Base-by-base conservation (phyloP, 2,888 invertebrate genomes). In the Drosophila yooni region DNA sequence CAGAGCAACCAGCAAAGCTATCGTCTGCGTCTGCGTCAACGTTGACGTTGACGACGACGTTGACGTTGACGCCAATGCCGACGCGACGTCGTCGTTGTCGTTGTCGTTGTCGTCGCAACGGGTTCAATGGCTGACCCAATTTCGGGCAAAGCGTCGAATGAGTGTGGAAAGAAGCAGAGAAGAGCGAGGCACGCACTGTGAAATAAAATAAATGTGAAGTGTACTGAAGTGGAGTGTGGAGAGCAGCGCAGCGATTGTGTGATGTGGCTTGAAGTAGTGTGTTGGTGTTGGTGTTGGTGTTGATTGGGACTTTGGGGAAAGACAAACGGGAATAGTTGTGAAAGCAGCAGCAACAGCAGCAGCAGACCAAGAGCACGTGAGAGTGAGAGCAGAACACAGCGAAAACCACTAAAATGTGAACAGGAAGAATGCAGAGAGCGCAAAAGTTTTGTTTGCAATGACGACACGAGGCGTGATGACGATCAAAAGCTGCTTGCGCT, bases 121-220 rank as follows among this genome's bases (percentile, higher is more conserved):
- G 92, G 91, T 92, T 92, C 91, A 92, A 92, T 92, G 92, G 92
- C 93, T 92, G 92, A 93, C 92, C 92, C 89, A 92, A 92, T 93
- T 92, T 92, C 85, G 70, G 75, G 68, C 70, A 68, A 63, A 82
- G 79, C 79, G 72, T 70, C 69, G 74, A 69, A 76, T 68, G 72
- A 78, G 78, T 72, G 64, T 72, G 64, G 72, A 69, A 81, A 81
- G 64, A 74, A 80, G 74, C 78, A 78, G 68, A 71, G 81, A 70
- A 74, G 83, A 73, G 81, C 74, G 68, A 76, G 76, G 83, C 78
- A 75, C 78, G 74, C 74, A 77, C 65, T 63, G 64, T 60, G 46
- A 77, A 70, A 68, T 68, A 27, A 68, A 73, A 61, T 57, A 62
- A 59, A 64, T 74, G 65, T 69, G 59, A 70, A 69, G 74, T 70